Percentiles rank a stretch among this genome's conserved stretches.
phyloP scores from a whole-genome alignment of 1,140 invertebrate species.

The Thaumetopoea pityocampa region DNA sequence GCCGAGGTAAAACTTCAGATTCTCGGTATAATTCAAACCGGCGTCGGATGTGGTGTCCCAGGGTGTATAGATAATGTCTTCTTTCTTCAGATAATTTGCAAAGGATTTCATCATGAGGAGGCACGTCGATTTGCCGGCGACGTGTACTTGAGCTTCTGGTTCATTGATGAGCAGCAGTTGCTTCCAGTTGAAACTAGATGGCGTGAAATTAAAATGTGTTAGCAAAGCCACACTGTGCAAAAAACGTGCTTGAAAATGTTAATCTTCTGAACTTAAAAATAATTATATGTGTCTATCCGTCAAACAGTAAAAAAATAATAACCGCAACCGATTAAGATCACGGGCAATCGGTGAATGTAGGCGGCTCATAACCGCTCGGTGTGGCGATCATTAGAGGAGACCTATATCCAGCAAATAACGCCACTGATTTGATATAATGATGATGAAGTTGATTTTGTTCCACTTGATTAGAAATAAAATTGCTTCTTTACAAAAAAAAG shows the following conservation, averaged over 20 bases:
- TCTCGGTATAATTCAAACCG: conserved; percentile 73
- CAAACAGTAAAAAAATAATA: too few relatives aligned
- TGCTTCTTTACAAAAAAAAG: too few relatives aligned
- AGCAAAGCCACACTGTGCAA: conserved; percentile 32
- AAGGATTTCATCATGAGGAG: conserved; percentile 83
- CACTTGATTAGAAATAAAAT: too few relatives aligned
- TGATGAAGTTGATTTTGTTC: too few relatives aligned
- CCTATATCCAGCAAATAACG: too few relatives aligned
- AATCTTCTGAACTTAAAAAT: too few relatives aligned
- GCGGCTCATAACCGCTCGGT: too few relatives aligned
- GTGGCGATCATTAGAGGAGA: too few relatives aligned
- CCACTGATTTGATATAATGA: too few relatives aligned
- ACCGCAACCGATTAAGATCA: too few relatives aligned
- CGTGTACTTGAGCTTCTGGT: conserved; percentile 79
- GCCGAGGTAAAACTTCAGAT: conserved; percentile 62
- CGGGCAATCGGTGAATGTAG: too few relatives aligned
- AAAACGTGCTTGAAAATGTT: conserved; percentile 10
- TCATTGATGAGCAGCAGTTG: conserved; percentile 85
- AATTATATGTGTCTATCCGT: too few relatives aligned
- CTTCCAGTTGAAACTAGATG: conserved; percentile 81
- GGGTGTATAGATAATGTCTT: conserved; percentile 69
- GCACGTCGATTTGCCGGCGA: conserved; percentile 81
- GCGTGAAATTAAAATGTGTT: conserved; percentile 51
- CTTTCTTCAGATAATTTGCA: conserved; percentile 78
- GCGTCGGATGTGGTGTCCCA: conserved; percentile 77